Evolutionary conservation across 2,888 invertebrate genomes (phyloP).

Genomic region (Ceraclea dissimilis): DNA sequence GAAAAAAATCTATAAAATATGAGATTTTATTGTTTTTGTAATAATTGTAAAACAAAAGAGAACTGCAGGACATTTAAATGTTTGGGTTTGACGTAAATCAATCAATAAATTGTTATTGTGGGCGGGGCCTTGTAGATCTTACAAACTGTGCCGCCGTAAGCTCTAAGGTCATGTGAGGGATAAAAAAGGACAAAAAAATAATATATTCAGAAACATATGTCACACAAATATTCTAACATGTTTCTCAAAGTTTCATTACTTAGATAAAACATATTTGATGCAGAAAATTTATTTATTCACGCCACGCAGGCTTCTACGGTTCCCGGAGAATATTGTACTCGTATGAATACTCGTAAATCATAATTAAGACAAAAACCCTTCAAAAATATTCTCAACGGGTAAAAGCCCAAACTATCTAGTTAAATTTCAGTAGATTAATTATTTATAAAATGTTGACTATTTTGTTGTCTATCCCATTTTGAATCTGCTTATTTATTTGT

Average conservation of each 20-base stretch:
- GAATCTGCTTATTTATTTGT: too few species aligned
- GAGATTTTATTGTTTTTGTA: background rate
- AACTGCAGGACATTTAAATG: background rate
- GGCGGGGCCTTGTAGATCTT: background rate
- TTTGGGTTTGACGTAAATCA: background rate
- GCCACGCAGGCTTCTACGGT: too few species aligned
- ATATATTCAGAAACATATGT: background rate
- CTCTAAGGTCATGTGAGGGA: background rate
- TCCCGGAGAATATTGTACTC: too few species aligned
- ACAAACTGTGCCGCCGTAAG: background rate
- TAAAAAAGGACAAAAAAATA: background rate
- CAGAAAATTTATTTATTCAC: too few species aligned
- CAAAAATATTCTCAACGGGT: too few species aligned
- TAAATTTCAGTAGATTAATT: too few species aligned
- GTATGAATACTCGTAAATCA: too few species aligned
- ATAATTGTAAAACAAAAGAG: constrained; percentile 1
- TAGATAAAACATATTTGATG: too few species aligned
- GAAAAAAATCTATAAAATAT: background rate
- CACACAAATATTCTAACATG: background rate
- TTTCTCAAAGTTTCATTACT: background rate
- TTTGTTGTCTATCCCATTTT: too few species aligned
- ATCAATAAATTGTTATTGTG: background rate
- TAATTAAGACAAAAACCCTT: too few species aligned
- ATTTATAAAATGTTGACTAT: too few species aligned
- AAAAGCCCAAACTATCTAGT: too few species aligned